Evolutionary conservation across 2,888 invertebrate genomes (phyloP), one percentile per base, ranked within the genome.

Genomic region (Drosophila neoperkinsi): DNA sequence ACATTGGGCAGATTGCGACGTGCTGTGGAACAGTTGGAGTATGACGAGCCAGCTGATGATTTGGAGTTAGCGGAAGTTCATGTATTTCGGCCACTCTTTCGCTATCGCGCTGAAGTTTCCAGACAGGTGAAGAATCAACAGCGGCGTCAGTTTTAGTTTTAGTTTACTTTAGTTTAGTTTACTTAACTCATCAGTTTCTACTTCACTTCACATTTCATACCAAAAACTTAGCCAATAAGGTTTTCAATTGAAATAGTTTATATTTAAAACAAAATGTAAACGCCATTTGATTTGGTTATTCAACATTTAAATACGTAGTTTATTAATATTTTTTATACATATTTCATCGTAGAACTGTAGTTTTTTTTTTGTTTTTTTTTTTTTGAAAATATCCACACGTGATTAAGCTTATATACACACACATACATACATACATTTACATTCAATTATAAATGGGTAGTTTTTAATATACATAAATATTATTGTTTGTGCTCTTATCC

Each of bases 11-110:
- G 87, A 55, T 25, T 88, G 11, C 69, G 81, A 3, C 84, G 90
- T 18, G 82, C 89, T 1, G 57, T 84, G 25, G 67, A 64, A 10
- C 77, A 84, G 31, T 62, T 84, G 43, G 81, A 67, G 1, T 87
- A 87, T 61, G 82, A 84, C 21, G 90, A 89, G 25, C 77, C 78
- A 11, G 81, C 66, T 3, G 90, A 90, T 66, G 91, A 93, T 64
- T 74, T 93, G 91, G 92, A 93, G 59, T 57, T 93, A 33, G 92
- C 93, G 0, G 93, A 93, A 74, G 86, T 93, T 0, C 92, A 93
- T 74, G 82, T 93, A 0, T 93, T 93, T 74, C 87, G 93, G 4
- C 93, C 93, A 18, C 77, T 93, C 0, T 93, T 93, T 67, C 91
- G 92, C 4, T 93, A 93, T 79, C 91, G 93, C 6, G 87, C 90